Evolutionary conservation across 1,140 invertebrate species (phyloP), one percentile per base, ranked within the genome.

Genomic region (Coboldia fuscipes): DNA sequence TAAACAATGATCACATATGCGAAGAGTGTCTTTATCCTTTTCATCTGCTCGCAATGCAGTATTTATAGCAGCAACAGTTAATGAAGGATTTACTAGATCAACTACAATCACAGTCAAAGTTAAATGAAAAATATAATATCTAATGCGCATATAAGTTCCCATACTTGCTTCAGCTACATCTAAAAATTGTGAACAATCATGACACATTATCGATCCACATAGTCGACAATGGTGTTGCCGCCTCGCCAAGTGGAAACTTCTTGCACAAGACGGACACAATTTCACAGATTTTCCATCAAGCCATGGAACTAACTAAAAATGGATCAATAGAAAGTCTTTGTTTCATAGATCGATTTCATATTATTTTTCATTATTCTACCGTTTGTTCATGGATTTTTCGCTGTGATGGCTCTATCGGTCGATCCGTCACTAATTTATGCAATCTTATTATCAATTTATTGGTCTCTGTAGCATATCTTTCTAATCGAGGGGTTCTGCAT

Each of bases 201-300:
- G 68, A 56, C 93, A 98, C 66, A 97, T 81, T 36, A 98, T 78
- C 33, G 79, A 79, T 1, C 94, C 93, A 65, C 93, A 97, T 4
- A 97, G 61, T 41, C 93, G 62, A 50, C 93, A 98, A 57, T 98
- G 93, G 62, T 97, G 93, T 54, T 92, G 82, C 37, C 92, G 61
- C 35, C 83, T 65, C 1, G 85, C 73, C 21, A 97, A 50, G 44
- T 78, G 75, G 53, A 98, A 98, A 30, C 68, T 68, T 50, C 73
- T 74, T 4, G 82, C 82, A 65, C 93, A 98, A 41, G 71, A 77
- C 3, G 86, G 84, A 58, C 93, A 98, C 17, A 89, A 54, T 38
- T 75, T 77, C 0, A 93, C 89, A 43, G 81, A 76, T 30, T 67
- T 72, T 23, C 96, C 92, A 53, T 90, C 81, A 34, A 89, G 63